These are phyloP conservation scores for Pyrrhura leucotis DNA, from an alignment of 2,797 vertebrate genomes.

Conservation along the genomic window DNA sequence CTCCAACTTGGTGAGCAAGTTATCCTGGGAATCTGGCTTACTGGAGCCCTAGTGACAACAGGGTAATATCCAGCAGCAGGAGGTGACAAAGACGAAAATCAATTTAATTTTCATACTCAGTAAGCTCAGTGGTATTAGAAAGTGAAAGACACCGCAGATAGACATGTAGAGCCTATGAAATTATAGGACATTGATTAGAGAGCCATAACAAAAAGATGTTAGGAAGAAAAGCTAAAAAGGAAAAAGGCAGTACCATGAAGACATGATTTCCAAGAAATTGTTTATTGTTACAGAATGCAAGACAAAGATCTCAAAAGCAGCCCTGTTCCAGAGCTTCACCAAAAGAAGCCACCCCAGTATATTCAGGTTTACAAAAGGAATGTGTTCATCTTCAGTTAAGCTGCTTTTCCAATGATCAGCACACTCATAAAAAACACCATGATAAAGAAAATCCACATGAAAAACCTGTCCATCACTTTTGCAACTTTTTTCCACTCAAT, in stretches of 20 bases:
- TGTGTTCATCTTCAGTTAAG: slow-evolving; percentile 63
- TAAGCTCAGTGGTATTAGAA: not conserved
- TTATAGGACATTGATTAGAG: not conserved
- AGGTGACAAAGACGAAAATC: not conserved
- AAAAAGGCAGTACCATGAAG: not conserved
- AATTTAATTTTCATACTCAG: not conserved
- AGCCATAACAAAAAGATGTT: not conserved
- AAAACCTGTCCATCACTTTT: slow-evolving; percentile 98
- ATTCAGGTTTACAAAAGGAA: not conserved
- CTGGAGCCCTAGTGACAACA: not conserved
- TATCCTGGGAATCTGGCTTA: not conserved
- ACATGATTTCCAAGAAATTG: not conserved
- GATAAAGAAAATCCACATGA: slow-evolving; percentile 98
- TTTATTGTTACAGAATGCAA: slow-evolving; percentile 15
- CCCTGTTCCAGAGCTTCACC: not conserved
- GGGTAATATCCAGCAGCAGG: not conserved
- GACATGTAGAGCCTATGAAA: not conserved
- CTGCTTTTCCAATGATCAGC: slow-evolving; percentile 92
- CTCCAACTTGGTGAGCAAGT: not conserved
- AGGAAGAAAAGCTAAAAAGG: not conserved
- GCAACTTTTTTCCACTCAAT: slow-evolving; percentile 98
- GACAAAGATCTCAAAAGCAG: not conserved
- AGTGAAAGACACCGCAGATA: not conserved
- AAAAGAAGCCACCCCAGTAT: not conserved
- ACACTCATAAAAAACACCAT: slow-evolving; percentile 99